Conservation (phyloP, 2,888 invertebrate genomes). For the Chrysolina oricalcia region DNA sequence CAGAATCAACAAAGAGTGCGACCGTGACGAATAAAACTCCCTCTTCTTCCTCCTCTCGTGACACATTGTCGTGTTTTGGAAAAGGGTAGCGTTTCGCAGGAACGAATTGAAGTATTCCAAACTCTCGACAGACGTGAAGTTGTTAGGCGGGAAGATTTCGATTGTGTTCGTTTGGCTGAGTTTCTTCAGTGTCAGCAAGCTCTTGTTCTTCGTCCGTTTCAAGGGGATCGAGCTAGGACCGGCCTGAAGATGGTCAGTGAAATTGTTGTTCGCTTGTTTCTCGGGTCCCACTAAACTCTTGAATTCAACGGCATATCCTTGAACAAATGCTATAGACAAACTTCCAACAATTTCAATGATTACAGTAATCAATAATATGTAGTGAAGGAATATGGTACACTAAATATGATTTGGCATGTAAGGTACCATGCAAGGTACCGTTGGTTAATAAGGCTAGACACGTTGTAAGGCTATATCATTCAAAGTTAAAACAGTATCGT, state of each 20-base stretch:
- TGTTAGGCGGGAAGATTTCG: neutral
- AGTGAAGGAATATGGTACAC: neutral
- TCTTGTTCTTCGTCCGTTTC: slow-evolving; percentile 8
- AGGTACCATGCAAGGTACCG: too few species aligned
- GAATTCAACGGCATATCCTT: slow-evolving; percentile 3
- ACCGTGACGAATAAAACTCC: slow-evolving; percentile 47
- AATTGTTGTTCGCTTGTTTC: neutral
- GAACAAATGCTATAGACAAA: neutral
- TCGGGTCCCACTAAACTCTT: neutral
- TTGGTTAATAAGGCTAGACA: too few species aligned
- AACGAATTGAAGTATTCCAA: slow-evolving; percentile 26
- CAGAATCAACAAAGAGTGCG: slow-evolving; percentile 44
- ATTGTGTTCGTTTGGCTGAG: slow-evolving; percentile 7
- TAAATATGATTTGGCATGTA: too few species aligned
- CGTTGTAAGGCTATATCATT: too few species aligned
- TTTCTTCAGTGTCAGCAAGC: slow-evolving; percentile 6
- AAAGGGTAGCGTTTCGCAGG: slow-evolving; percentile 12
- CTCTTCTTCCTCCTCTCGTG: slow-evolving; percentile 42
- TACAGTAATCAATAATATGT: too few species aligned
- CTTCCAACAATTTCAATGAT: neutral
- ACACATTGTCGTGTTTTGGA: neutral
- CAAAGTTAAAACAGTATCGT: too few species aligned
- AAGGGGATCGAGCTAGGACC: neutral
- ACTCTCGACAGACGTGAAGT: slow-evolving; percentile 13
- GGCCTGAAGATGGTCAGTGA: neutral